Evolutionary conservation across 2,113 vertebrate species (phyloP), one percentile per base, ranked within the genome.

Genomic region (Indicator maculatus): DNA sequence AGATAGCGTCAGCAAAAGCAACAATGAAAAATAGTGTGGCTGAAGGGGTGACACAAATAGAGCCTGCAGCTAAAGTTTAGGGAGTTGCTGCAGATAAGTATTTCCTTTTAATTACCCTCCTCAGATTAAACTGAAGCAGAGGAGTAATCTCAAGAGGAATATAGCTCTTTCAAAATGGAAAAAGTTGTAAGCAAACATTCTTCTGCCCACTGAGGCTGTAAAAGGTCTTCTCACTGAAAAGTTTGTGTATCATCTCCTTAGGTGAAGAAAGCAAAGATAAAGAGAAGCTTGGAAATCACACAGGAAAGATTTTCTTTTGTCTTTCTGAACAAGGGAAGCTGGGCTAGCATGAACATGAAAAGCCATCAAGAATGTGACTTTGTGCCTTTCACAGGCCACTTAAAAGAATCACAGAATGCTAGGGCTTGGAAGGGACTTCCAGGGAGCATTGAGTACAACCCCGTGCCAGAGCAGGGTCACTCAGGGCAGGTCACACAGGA

Each of bases 81-180:
- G 69, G 69, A 88, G 27, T 38, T 53, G 26, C 72, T 85, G 58
- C 20, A 52, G 81, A 55, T 28, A 90, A 52, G 12, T 70, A 66
- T 64, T 23, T 91, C 50, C 63, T 87, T 92, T 76, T 85, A 89
- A 93, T 83, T 75, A 55, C 27, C 13, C 39, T 70, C 86, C 52
- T 63, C 71, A 77, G 92, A 80, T 83, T 80, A 89, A 94, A 91
- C 56, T 30, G 89, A 74, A 0, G 2, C 67, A 89, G 30, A 91
- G 18, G 52, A 80, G 41, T 70, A 74, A 70, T 74, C 85, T 93
- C 84, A 59, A 64, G 87, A 73, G 89, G 78, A 85, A 85, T 66
- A 89, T 56, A 31, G 56, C 60, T 91, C 79, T 91, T 27, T 73
- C 59, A 63, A 91, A 83, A 89, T 87, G 60, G 83, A 75, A 91